phyloP scores from a whole-genome alignment of 2,113 vertebrate species.

The Polypterus senegalus region DNA sequence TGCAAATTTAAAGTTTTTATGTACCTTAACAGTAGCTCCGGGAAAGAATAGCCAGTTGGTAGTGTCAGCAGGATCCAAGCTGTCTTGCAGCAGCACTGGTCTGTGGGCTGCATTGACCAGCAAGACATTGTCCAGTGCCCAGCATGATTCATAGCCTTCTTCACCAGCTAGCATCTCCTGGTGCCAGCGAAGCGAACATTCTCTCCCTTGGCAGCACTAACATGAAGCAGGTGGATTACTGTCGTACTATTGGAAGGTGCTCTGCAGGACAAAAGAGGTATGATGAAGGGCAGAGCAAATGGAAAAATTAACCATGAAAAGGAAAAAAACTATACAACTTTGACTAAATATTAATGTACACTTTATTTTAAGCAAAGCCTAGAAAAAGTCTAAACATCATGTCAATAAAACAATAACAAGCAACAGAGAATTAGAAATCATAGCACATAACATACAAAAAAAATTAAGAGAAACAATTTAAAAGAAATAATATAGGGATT shows the following conservation, averaged over 20 bases:
- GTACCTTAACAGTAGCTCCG: conserved; percentile 89
- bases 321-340: no score
- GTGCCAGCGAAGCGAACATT: conserved; percentile 71
- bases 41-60: conserved; percentile 98
- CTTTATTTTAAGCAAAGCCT: no score
- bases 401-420: no score
- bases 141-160: conserved; percentile 90
- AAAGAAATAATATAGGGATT: no score
- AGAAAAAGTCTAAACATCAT: no score
- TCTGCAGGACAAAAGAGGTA: conserved; percentile 38
- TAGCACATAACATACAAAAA: no score
- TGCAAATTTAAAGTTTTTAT: conserved; percentile 3
- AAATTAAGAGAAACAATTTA: no score
- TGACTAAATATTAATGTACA: no score
- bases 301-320: no score
- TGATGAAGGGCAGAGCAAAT: no score
- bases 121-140: conserved; percentile 86
- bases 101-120: conserved; percentile 80
- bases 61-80: conserved; percentile 82
- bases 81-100: conserved; percentile 78
- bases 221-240: conserved; percentile 78
- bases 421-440: no score
- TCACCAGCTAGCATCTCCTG: conserved; percentile 64
- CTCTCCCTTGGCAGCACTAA: conserved; percentile 66
- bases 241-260: conserved; percentile 87